Evolutionary conservation across 2,797 vertebrate species (phyloP).

Genomic region (Malurus leucopterus): DNA sequence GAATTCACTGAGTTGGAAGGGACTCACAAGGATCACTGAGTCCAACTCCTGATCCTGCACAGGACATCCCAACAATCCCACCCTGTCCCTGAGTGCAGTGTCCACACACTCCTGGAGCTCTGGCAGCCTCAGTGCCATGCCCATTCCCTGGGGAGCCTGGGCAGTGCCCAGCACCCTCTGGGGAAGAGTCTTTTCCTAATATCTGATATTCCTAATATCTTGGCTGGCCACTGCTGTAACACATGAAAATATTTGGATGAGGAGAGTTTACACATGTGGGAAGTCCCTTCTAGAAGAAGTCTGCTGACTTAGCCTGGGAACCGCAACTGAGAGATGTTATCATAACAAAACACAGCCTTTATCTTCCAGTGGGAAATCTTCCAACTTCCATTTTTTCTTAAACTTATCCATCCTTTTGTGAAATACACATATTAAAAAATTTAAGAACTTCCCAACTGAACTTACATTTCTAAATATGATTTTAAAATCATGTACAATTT

Average conservation of each 20-base stretch:
- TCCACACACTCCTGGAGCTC: background rate
- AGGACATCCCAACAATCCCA: background rate
- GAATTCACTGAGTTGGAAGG: background rate
- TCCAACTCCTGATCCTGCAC: rapidly evolving
- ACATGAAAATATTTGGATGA: background rate
- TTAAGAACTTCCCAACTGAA: conserved; percentile 15
- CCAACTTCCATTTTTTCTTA: conserved; percentile 15
- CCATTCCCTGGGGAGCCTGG: background rate
- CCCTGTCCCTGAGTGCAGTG: rapidly evolving
- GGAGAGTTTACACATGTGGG: background rate
- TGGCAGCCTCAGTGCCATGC: rapidly evolving
- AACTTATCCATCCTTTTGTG: background rate
- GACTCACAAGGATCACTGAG: background rate
- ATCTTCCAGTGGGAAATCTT: background rate
- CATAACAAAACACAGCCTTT: background rate
- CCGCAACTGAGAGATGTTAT: background rate
- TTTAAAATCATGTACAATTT: background rate
- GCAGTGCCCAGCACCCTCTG: background rate
- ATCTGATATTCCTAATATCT: background rate
- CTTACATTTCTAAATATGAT: background rate
- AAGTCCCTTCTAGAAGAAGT: conserved; percentile 20
- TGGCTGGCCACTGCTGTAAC: background rate
- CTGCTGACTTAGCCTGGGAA: background rate
- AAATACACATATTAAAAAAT: background rate
- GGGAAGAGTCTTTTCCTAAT: background rate